Conservation (phyloP, 1,140 invertebrate genomes). For the Pissodes strobi region DNA sequence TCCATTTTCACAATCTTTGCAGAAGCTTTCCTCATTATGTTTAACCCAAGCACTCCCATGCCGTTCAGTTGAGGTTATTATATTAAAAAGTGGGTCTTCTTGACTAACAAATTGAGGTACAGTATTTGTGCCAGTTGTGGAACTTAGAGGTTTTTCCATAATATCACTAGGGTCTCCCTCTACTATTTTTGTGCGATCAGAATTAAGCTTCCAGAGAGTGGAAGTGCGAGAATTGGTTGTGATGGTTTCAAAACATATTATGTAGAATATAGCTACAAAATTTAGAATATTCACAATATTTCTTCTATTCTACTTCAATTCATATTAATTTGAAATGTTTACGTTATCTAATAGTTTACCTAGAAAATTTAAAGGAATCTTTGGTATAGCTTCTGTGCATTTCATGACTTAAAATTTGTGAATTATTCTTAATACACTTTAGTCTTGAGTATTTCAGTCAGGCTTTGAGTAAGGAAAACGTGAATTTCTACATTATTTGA, state of each 20-base stretch:
- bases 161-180: conserved; percentile 52
- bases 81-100: conserved; percentile 66
- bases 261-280: conserved; percentile 32
- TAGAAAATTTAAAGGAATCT: conserved; percentile 17
- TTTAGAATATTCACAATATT: too few relatives aligned
- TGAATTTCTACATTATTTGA: too few relatives aligned
- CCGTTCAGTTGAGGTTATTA: conserved; percentile 67
- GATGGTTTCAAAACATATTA: conserved; percentile 66
- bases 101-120: conserved; percentile 55
- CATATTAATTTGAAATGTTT: too few relatives aligned
- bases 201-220: conserved; percentile 73
- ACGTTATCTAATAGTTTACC: background rate
- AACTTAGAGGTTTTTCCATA: background rate
- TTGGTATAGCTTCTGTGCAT: conserved; percentile 2
- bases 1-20: background rate
- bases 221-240: conserved; percentile 73
- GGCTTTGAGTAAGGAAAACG: too few relatives aligned
- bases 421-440: too few relatives aligned
- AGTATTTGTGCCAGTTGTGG: conserved; percentile 15
- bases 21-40: conserved; percentile 42
- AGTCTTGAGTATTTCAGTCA: too few relatives aligned
- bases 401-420: too few relatives aligned
- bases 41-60: conserved; percentile 67
- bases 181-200: conserved; percentile 69
- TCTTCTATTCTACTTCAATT: too few relatives aligned